Evolutionary conservation across 2,113 vertebrate genomes (phyloP).

Genomic region (Fregetta grallaria): DNA sequence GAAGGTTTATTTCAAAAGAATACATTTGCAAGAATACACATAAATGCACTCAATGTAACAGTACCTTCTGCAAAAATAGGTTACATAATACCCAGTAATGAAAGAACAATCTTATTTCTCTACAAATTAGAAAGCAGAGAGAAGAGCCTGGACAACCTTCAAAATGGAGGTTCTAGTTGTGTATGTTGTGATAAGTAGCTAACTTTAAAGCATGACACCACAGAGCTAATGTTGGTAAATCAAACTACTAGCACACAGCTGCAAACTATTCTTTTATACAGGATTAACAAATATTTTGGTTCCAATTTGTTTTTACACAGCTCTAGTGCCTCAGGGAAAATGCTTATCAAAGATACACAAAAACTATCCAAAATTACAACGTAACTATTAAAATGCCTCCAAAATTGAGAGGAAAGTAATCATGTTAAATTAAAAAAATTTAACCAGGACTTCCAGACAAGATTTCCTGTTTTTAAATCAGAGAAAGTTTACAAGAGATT

Average conservation of each 20-base stretch:
- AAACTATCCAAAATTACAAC: slow-evolving; percentile 80
- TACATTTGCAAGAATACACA: slow-evolving; percentile 80
- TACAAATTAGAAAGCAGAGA: slow-evolving; percentile 76
- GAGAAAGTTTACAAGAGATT: slow-evolving; percentile 75
- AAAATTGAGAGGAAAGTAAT: slow-evolving; percentile 79
- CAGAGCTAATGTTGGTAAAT: slow-evolving; percentile 68
- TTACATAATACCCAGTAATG: slow-evolving; percentile 82
- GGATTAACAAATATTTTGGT: slow-evolving; percentile 61
- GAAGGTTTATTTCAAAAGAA: slow-evolving; percentile 86
- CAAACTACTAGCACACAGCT: slow-evolving; percentile 67
- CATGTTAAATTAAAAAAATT: slow-evolving; percentile 78
- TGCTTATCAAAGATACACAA: slow-evolving; percentile 74
- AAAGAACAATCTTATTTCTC: slow-evolving; percentile 76
- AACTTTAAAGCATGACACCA: slow-evolving; percentile 66
- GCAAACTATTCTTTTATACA: slow-evolving; percentile 64
- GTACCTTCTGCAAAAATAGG: slow-evolving; percentile 85
- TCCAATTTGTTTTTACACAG: slow-evolving; percentile 60
- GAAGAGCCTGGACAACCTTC: slow-evolving; percentile 70
- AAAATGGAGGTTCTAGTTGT: slow-evolving; percentile 63
- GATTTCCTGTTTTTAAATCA: slow-evolving; percentile 73
- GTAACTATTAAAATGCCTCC: slow-evolving; percentile 81
- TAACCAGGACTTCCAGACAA: slow-evolving; percentile 72
- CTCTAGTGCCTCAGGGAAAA: slow-evolving; percentile 70
- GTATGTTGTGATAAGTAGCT: slow-evolving; percentile 56
- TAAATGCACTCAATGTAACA: slow-evolving; percentile 82